These are phyloP conservation scores for Mechanitis messenoides DNA, from an alignment of 2,888 invertebrate genomes.

Conservation along the genomic window DNA sequence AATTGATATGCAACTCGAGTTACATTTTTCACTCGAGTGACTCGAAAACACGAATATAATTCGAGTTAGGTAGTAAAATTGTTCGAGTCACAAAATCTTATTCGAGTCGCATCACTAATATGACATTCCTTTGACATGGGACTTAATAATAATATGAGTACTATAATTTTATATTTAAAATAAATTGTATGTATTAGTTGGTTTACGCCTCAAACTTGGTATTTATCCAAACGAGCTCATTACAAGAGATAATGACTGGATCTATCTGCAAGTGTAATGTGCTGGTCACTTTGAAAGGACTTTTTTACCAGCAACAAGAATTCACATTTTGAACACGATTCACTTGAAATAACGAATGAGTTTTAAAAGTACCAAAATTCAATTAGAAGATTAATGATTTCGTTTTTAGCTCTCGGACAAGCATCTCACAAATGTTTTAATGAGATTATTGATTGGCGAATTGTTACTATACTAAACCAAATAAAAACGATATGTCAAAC, in stretches of 20 bases:
- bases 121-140: too few species aligned
- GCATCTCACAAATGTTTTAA: slow-evolving; percentile 1
- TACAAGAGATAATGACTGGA: slow-evolving; percentile 54
- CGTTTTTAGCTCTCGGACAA: neutral
- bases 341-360: slow-evolving; percentile 4
- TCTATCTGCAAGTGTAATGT: slow-evolving; percentile 55
- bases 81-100: too few species aligned
- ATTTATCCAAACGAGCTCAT: slow-evolving; percentile 40
- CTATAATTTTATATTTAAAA: too few species aligned
- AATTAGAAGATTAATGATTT: slow-evolving; percentile 4
- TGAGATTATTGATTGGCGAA: neutral
- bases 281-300: slow-evolving; percentile 31
- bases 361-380: slow-evolving; percentile 1
- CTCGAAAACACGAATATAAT: too few species aligned
- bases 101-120: too few species aligned
- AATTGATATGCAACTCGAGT: too few species aligned
- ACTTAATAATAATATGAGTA: too few species aligned
- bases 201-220: slow-evolving; percentile 17
- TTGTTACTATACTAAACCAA: neutral
- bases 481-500: slow-evolving; percentile 1
- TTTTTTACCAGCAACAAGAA: slow-evolving; percentile 26
- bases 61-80: too few species aligned
- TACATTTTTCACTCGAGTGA: too few species aligned
- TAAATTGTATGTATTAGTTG: too few species aligned
- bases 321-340: slow-evolving; percentile 12